Evolutionary conservation across 2,888 invertebrate species (phyloP).

Genomic region (Lumbricus terrestris): DNA sequence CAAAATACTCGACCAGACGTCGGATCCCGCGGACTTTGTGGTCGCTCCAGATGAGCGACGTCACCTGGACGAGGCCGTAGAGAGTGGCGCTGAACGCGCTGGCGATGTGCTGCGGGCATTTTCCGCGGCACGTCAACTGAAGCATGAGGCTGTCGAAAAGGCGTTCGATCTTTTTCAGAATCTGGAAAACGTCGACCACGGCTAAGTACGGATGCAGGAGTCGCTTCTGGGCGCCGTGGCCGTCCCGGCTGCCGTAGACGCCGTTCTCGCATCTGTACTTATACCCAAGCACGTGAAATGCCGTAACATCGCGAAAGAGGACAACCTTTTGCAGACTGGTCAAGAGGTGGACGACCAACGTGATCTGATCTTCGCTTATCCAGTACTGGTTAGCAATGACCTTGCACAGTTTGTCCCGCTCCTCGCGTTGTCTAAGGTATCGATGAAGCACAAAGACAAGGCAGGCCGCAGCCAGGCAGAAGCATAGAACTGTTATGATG

Average conservation of each 20-base stretch:
- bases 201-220: slow-evolving; percentile 15
- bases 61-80: slow-evolving; percentile 32
- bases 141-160: slow-evolving; percentile 39
- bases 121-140: slow-evolving; percentile 35
- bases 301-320: slow-evolving; percentile 39
- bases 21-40: slow-evolving; percentile 34
- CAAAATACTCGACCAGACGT: slow-evolving; percentile 36
- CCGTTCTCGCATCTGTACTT: slow-evolving; percentile 35
- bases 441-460: slow-evolving; percentile 24
- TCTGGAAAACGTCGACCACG: slow-evolving; percentile 23
- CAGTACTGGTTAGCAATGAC: slow-evolving; percentile 38
- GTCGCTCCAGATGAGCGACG: slow-evolving; percentile 38
- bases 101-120: slow-evolving; percentile 33
- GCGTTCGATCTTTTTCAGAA: slow-evolving; percentile 37
- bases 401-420: slow-evolving; percentile 38
- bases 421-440: slow-evolving; percentile 31
- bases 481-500: slow-evolving; percentile 24
- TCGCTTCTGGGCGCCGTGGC: slow-evolving; percentile 19
- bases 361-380: slow-evolving; percentile 37
- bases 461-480: slow-evolving; percentile 30
- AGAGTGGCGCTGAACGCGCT: slow-evolving; percentile 33
- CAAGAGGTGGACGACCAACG: slow-evolving; percentile 31
- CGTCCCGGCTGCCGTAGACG: not conserved
- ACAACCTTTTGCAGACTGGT: slow-evolving; percentile 32
- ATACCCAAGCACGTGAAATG: slow-evolving; percentile 36